These are phyloP conservation scores for Oophaga sylvatica DNA, from an alignment of 2,797 vertebrate genomes.

Conservation along the genomic window DNA sequence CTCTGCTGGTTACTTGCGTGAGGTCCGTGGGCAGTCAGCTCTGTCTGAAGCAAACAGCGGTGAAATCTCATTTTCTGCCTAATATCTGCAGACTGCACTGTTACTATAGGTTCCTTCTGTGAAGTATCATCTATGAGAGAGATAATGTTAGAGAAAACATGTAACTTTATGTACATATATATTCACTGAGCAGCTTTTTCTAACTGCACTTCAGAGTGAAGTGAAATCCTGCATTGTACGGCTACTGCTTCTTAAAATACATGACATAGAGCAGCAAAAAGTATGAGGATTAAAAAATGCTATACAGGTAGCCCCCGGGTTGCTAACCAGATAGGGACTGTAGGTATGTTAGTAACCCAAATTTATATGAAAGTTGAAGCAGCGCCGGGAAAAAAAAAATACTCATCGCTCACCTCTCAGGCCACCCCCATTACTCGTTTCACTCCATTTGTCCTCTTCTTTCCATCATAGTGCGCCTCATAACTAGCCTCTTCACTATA, in stretches of 20 bases:
- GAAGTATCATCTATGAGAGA: slow-evolving; percentile 1
- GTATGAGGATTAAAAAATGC: background rate
- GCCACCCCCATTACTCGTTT: too few relatives aligned
- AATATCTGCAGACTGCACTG: background rate
- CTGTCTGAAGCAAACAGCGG: slow-evolving; percentile 7
- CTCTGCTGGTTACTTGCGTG: slow-evolving; percentile 61
- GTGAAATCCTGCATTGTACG: background rate
- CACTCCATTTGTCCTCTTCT: too few relatives aligned
- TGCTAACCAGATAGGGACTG: too few relatives aligned
- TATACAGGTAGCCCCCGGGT: background rate
- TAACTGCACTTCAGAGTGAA: background rate
- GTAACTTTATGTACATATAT: background rate
- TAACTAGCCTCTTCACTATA: too few relatives aligned
- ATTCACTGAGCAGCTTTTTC: background rate
- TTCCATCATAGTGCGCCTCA: too few relatives aligned
- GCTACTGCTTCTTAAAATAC: background rate
- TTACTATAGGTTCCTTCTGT: background rate
- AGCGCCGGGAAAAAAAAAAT: too few relatives aligned
- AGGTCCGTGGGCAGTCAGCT: slow-evolving; percentile 35
- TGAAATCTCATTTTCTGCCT: background rate
- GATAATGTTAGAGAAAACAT: background rate
- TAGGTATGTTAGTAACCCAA: too few relatives aligned
- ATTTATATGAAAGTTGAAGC: too few relatives aligned
- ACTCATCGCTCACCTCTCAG: too few relatives aligned
- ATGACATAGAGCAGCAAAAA: background rate